A percentile compares a stretch with the other conserved stretches of the same genome.
Conservation (phyloP, 2,797 vertebrate genomes). For the Centropyge bicolor region DNA sequence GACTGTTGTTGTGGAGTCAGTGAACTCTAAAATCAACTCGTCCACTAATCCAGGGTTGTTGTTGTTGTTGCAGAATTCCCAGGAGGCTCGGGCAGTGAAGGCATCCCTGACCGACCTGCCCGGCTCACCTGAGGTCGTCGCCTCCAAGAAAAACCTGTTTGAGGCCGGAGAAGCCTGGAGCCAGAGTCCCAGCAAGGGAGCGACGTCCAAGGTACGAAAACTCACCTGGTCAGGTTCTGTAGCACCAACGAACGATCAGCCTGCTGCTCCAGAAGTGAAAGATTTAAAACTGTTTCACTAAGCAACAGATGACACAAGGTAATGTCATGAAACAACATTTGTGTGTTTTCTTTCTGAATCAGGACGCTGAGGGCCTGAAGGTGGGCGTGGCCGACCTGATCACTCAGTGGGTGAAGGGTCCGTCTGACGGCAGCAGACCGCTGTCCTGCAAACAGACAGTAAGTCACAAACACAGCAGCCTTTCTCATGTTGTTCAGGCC, state of each 20-base stretch:
- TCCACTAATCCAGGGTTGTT: not conserved
- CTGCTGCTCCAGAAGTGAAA: no score
- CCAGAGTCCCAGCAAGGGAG: conserved; percentile 78
- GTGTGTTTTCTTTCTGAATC: not conserved
- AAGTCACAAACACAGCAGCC: conserved; percentile 52
- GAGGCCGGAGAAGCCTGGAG: conserved; percentile 90
- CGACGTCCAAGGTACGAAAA: conserved; percentile 85
- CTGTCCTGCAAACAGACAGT: conserved; percentile 73
- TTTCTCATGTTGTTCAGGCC: not conserved
- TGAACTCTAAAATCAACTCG: no score
- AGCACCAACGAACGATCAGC: not conserved
- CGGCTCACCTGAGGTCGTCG: conserved; percentile 86
- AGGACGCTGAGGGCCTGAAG: conserved; percentile 87
- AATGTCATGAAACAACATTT: not conserved
- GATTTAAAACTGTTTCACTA: no score
- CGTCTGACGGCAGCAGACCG: conserved; percentile 72
- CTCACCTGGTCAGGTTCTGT: no score
- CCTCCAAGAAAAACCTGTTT: conserved; percentile 92
- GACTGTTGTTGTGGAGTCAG: no score
- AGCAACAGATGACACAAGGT: no score
- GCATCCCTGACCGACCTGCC: conserved; percentile 86
- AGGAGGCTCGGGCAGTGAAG: conserved; percentile 83
- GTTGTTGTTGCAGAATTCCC: conserved; percentile 84
- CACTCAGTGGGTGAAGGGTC: conserved; percentile 87
- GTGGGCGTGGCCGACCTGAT: conserved; percentile 87